Evolutionary conservation across 1,140 invertebrate genomes (phyloP), one percentile per base, ranked within the genome.

Genomic region (Radopholus similis): DNA sequence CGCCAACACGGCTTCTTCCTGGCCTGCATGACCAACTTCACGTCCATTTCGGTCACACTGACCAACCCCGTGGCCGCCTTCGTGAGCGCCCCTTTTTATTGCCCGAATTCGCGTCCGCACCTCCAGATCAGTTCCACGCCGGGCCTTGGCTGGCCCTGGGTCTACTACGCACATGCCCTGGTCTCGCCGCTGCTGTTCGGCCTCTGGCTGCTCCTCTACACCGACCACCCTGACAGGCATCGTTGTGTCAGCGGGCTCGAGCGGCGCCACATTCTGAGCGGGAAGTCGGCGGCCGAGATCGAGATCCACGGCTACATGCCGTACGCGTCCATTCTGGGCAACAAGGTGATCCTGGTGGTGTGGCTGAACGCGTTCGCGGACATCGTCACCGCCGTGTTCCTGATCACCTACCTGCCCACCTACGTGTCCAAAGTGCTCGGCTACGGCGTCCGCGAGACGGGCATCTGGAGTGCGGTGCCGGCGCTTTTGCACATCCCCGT

Each of bases 361-460:
- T 73, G 71, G 72, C 64, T 74, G 4, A 77, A 77, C 38, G 68
- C 72, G 3, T 68, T 74, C 13, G 72, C 68, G 9, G 72, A 74
- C 55, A 66, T 74, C 28, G 63, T 72, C 53, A 68, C 72, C 9
- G 71, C 55, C 40, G 63, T 65, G 18, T 75, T 75, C 49, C 49
- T 75, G 23, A 58, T 70, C 18, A 75, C 69, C 26, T 75, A 75
- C 34, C 42, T 64, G 11, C 73, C 73, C 15, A 66, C 62, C 5
- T 75, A 75, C 37, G 49, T 75, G 13, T 64, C 70, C 15, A 68
- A 77, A 44, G 73, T 74, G 18, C 72, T 72, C 21, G n/a, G 55
- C 34, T 72, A 72, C 30, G 35, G 49, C 28, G 42, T 70, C 15
- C 30, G 53, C 18, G 66, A 37, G 18, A 64, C 68, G 21, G 68